Base-by-base conservation (phyloP, 1,140 invertebrate genomes). In the Drosophila sturtevanti region DNA sequence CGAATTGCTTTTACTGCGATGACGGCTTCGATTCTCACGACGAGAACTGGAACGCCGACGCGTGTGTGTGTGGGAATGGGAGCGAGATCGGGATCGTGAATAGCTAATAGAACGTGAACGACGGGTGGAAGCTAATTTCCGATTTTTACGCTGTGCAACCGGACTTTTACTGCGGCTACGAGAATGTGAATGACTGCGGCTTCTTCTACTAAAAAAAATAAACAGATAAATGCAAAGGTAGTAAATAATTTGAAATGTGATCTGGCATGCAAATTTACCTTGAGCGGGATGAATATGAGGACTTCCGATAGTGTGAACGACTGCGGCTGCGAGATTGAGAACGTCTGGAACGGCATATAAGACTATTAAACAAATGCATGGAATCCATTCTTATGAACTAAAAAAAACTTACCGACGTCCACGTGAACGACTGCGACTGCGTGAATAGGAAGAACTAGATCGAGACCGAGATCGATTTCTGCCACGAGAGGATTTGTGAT, bases 371-470 rank as follows among this genome's bases (percentile, higher is more conserved):
- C 52, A 78, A 21, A 76, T 73, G 18, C 70, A 59, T 1, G 63
- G 12, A 6, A 41, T 65, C 27, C 16, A 51, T 60, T 31, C 6
- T 0, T 35, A 63, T 11, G 9, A 14, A 21, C 59, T n/a, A n/a
- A 21, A 44, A 4, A 1, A 2, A 9, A 80, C 80, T 81, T 71
- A 90, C 65, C 82, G 74, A 6, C 74, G 89, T 31, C 92, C 93
- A 6, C 92, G 80, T 5, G 92, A 93, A 12, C 91, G 91, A 18
- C 92, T 93, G 1, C 93, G 93, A 72, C 92, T 93, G 6, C 90
- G 76, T 0, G 90, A 91, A 58, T 91, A 81, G 0, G 79, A 77
- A 0, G 89, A 89, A 16, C 64, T 72, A 2, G 89, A 91, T 76
- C 31, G 92, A 73, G 80, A 69, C 81, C 93, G 38, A 93, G 79